Evolutionary conservation across 1,140 invertebrate genomes (phyloP).

Genomic region (Drosophila carrolli): DNA sequence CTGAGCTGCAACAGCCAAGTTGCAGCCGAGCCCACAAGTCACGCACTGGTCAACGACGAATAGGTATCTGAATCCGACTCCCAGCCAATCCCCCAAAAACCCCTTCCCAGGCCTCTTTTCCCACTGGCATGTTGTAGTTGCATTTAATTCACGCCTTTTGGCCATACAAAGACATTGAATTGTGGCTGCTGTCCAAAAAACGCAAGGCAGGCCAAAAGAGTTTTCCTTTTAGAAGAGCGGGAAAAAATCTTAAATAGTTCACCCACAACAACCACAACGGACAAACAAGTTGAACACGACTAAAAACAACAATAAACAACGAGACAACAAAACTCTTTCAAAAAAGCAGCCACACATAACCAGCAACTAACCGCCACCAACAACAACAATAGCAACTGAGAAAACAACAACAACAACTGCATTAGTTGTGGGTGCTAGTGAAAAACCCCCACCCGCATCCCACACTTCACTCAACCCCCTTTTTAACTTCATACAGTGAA

Average conservation of each 20-base stretch:
- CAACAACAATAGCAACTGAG: slow-evolving; percentile 20
- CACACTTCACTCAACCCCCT: slow-evolving; percentile 1
- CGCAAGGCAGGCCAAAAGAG: slow-evolving; percentile 34
- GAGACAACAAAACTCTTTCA: slow-evolving; percentile 41
- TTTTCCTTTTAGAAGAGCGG: slow-evolving; percentile 43
- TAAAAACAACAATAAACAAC: slow-evolving; percentile 39
- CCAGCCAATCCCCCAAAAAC: slow-evolving; percentile 18
- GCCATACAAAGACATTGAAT: slow-evolving; percentile 72
- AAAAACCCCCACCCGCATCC: slow-evolving; percentile 11
- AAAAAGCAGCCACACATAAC: slow-evolving; percentile 50
- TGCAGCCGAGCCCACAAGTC: slow-evolving; percentile 73
- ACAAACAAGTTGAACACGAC: slow-evolving; percentile 31
- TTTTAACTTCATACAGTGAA: background rate
- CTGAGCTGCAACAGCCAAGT: slow-evolving; percentile 13
- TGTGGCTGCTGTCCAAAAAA: slow-evolving; percentile 56
- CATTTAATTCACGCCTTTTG: slow-evolving; percentile 70
- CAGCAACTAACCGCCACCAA: slow-evolving; percentile 14
- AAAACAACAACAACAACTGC: slow-evolving; percentile 34
- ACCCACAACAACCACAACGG: slow-evolving; percentile 17
- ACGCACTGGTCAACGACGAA: slow-evolving; percentile 70
- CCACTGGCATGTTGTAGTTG: slow-evolving; percentile 35
- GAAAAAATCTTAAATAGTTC: slow-evolving; percentile 39
- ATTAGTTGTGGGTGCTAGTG: slow-evolving; percentile 37
- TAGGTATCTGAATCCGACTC: slow-evolving; percentile 39
- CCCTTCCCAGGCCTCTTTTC: background rate